Conservation (phyloP, 2,888 invertebrate species). For the Limnephilus rhombicus region DNA sequence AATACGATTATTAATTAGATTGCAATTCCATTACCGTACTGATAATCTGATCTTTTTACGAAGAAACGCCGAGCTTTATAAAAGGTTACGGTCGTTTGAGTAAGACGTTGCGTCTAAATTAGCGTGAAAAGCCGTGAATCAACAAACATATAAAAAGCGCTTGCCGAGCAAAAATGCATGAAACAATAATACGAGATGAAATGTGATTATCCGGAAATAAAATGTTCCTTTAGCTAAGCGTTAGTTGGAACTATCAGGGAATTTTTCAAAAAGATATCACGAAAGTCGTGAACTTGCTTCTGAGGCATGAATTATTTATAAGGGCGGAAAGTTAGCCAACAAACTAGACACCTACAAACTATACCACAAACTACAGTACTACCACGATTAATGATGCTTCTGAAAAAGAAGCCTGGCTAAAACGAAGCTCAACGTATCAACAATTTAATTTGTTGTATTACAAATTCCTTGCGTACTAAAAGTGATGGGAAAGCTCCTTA, state of each 20-base stretch:
- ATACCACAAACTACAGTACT: neutral
- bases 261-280: neutral
- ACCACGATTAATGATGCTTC: neutral
- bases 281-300: slow-evolving; percentile 29
- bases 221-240: neutral
- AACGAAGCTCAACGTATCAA: neutral
- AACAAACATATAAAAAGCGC: neutral
- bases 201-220: neutral
- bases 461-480: neutral
- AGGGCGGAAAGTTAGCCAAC: neutral
- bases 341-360: neutral
- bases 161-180: neutral
- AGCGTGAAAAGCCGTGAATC: neutral
- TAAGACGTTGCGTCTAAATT: slow-evolving; percentile 14
- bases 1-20: neutral
- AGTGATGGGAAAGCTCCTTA: neutral
- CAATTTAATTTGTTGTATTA: neutral
- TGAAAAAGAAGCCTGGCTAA: neutral
- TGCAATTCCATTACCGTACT: neutral
- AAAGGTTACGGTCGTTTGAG: neutral
- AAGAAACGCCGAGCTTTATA: neutral
- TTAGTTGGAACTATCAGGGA: neutral
- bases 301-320: slow-evolving; percentile 13
- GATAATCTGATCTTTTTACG: neutral
- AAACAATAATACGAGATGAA: neutral